Conservation (phyloP, 2,797 vertebrate species). For the Chromis chromis region DNA sequence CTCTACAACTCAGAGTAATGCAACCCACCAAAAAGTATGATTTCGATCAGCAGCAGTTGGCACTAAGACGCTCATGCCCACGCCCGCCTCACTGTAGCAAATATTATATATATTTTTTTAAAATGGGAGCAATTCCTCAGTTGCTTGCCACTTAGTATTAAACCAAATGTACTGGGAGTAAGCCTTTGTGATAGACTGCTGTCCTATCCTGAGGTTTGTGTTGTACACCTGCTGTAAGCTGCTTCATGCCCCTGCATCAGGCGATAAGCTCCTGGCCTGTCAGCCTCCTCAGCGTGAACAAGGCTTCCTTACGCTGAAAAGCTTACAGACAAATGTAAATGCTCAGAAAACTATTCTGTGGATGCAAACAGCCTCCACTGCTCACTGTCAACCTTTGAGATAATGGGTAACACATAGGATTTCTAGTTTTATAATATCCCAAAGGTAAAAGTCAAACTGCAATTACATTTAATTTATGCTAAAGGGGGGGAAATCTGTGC, state of each 20-base stretch:
- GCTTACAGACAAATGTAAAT: constrained; percentile 54
- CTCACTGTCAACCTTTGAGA: constrained; percentile 9
- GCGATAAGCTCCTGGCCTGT: constrained; percentile 62
- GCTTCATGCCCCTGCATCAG: constrained; percentile 58
- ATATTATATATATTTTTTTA: not conserved
- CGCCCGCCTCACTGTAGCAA: constrained; percentile 9
- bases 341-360: constrained; percentile 23
- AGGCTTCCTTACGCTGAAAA: constrained; percentile 37
- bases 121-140: constrained; percentile 7
- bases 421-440: not conserved
- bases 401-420: not conserved
- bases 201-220: constrained; percentile 48
- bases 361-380: constrained; percentile 4
- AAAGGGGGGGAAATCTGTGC: too few species aligned
- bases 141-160: constrained; percentile 41
- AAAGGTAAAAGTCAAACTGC: constrained; percentile 1
- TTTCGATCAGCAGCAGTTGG: constrained; percentile 39
- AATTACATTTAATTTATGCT: too few species aligned
- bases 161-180: constrained; percentile 41
- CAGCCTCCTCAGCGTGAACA: constrained; percentile 59
- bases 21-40: constrained; percentile 35
- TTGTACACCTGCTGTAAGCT: constrained; percentile 72
- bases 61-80: constrained; percentile 11
- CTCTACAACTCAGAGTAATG: constrained; percentile 42
- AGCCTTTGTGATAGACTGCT: constrained; percentile 63